A percentile compares a stretch with the other conserved stretches of the same genome.
These are phyloP conservation scores for Schizothorax lantsangensis DNA, from an alignment of 2,797 vertebrate genomes.

Conservation along the genomic window DNA sequence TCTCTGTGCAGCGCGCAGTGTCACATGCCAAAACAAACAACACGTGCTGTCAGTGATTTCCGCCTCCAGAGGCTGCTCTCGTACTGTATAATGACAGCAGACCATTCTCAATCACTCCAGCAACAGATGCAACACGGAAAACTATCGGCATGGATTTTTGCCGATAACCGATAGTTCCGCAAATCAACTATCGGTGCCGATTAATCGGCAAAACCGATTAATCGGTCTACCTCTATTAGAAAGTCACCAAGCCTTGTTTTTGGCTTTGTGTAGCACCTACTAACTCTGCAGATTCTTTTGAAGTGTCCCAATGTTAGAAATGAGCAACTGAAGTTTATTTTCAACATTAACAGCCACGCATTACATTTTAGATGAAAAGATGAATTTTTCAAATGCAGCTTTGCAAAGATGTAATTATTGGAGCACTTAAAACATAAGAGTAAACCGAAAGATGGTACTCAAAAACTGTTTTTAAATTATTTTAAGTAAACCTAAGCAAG, in stretches of 20 bases:
- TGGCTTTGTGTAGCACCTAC: neutral
- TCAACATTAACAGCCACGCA: neutral
- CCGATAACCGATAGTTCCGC: no score
- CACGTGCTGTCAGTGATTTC: no score
- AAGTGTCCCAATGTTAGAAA: neutral
- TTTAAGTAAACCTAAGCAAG: neutral
- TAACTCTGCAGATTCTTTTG: neutral
- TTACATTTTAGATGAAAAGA: neutral
- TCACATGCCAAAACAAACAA: no score
- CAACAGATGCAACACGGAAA: no score
- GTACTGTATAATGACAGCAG: no score
- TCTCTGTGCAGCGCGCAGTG: no score
- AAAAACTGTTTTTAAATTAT: neutral
- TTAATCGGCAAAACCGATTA: no score
- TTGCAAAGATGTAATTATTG: neutral
- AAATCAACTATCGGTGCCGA: no score
- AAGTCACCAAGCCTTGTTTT: neutral
- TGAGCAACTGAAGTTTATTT: neutral
- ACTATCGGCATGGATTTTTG: no score
- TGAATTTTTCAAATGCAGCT: neutral
- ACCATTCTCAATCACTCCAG: no score
- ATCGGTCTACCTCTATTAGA: no score
- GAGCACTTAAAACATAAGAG: neutral
- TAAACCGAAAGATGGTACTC: neutral
- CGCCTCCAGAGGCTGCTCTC: no score